Evolutionary conservation across 2,888 invertebrate species (phyloP).

Genomic region (Aphidoletes aphidimyza): DNA sequence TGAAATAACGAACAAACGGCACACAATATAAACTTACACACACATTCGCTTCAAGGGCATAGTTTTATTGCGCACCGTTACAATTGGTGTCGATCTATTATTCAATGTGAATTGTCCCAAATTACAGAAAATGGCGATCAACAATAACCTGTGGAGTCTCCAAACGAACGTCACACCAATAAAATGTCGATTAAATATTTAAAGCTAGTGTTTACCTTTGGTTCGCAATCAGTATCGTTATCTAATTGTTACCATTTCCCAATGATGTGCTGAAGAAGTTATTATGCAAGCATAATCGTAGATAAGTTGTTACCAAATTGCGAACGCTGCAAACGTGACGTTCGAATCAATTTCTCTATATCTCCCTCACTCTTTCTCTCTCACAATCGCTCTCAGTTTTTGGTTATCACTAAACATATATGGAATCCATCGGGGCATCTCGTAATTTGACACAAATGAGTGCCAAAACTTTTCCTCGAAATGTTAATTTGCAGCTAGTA

Average conservation of each 20-base stretch:
- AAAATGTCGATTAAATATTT: slow-evolving; percentile 53
- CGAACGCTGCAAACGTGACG: slow-evolving; percentile 11
- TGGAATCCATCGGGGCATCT: not conserved
- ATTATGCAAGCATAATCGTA: not conserved
- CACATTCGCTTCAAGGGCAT: not conserved
- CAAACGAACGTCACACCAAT: not conserved
- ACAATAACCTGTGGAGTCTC: slow-evolving; percentile 32
- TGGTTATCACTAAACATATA: too few species aligned
- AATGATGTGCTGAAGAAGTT: slow-evolving; percentile 14
- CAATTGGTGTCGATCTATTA: not conserved
- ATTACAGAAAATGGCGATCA: not conserved
- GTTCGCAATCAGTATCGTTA: slow-evolving; percentile 20
- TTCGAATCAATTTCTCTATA: not conserved
- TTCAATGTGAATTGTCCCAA: not conserved
- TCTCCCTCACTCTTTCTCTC: not conserved
- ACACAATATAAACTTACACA: not conserved
- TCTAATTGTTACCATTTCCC: slow-evolving; percentile 3
- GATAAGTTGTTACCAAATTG: not conserved
- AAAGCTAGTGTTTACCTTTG: not conserved
- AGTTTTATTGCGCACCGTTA: not conserved
- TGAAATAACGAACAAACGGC: not conserved
- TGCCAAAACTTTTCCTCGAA: not conserved
- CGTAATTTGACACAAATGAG: not conserved
- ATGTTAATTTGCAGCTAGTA: not conserved
- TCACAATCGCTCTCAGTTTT: too few species aligned